Evolutionary conservation across 2,113 vertebrate species (phyloP).

Genomic region (Paracanthobrama guichenoti): DNA sequence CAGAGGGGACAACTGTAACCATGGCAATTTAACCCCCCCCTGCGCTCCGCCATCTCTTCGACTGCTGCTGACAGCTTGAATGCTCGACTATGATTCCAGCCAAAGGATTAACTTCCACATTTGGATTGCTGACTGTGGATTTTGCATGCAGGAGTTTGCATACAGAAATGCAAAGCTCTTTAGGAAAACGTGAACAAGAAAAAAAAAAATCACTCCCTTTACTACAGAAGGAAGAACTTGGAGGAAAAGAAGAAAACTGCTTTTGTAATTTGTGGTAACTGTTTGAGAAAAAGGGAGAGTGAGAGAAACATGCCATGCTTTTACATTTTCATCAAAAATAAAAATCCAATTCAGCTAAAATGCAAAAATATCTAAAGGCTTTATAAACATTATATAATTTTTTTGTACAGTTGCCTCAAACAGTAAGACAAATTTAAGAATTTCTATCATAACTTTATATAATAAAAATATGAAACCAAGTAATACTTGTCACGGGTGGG

Average conservation of each 20-base stretch:
- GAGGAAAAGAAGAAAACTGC: not conserved
- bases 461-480: not conserved
- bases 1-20: constrained; percentile 69
- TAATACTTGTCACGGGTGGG: not conserved
- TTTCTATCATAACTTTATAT: not conserved
- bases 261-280: not conserved
- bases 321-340: not conserved
- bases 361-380: not conserved
- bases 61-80: constrained; percentile 51
- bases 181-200: constrained; percentile 6
- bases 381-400: not conserved
- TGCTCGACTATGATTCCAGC: constrained; percentile 60
- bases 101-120: constrained; percentile 63
- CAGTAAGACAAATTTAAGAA: no score
- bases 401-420: not conserved
- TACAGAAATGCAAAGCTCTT: constrained; percentile 58
- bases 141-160: constrained; percentile 63
- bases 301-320: not conserved
- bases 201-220: not conserved
- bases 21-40: constrained; percentile 64
- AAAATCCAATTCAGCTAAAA: not conserved
- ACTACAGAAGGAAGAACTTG: not conserved
- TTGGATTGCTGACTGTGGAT: constrained; percentile 56
- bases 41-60: constrained; percentile 23
- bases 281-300: not conserved